phyloP scores from a whole-genome alignment of 2,888 invertebrate genomes.

The Leucania comma region DNA sequence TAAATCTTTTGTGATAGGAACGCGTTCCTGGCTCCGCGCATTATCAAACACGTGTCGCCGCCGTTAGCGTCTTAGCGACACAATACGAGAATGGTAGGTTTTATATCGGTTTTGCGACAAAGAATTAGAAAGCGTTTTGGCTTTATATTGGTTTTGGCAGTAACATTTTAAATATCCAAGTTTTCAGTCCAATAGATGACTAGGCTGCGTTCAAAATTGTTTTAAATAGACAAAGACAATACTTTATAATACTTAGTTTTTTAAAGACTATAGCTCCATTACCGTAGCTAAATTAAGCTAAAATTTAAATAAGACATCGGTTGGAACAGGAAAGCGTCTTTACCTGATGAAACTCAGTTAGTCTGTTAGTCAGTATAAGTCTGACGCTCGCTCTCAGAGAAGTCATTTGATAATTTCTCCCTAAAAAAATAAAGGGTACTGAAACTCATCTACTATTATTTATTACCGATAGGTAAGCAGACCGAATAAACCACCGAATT shows the following conservation, averaged over 20 bases:
- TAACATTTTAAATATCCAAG: neutral
- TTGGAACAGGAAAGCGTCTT: neutral
- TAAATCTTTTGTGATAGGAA: constrained; percentile 51
- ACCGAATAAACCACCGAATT: neutral
- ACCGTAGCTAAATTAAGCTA: neutral
- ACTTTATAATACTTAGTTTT: neutral
- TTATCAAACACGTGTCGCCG: constrained; percentile 33
- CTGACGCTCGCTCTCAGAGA: too few relatives aligned
- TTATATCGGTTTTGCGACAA: neutral
- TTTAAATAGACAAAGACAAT: too few relatives aligned
- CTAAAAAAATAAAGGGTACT: too few relatives aligned
- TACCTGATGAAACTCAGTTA: neutral
- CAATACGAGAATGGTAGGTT: constrained; percentile 20
- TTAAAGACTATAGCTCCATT: neutral
- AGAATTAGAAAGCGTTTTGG: neutral
- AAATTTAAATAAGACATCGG: neutral
- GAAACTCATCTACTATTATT: neutral
- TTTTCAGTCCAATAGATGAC: neutral
- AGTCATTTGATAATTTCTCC: too few relatives aligned
- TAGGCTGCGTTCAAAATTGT: too few relatives aligned
- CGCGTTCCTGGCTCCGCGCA: neutral
- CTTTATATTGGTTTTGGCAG: neutral
- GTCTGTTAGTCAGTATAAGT: too few relatives aligned
- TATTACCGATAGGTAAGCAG: too few relatives aligned
- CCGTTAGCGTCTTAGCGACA: constrained; percentile 1